These are phyloP conservation scores for Lepidurus packardi DNA, from an alignment of 1,140 invertebrate genomes.

Conservation along the genomic window DNA sequence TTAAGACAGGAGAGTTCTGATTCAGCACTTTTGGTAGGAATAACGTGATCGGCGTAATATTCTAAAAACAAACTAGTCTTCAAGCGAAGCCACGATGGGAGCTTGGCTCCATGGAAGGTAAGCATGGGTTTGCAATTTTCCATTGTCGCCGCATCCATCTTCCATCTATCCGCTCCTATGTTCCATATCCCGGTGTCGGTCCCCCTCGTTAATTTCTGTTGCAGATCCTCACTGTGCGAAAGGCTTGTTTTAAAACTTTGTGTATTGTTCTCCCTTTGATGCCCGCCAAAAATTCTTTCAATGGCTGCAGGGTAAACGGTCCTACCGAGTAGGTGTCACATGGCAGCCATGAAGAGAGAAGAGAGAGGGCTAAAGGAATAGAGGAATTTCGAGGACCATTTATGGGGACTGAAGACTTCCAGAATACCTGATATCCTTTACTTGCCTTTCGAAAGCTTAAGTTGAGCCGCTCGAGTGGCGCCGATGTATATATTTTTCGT, in stretches of 20 bases:
- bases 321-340: slow-evolving; percentile 10
- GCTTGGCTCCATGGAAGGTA: slow-evolving; percentile 6
- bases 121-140: not conserved
- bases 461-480: not conserved
- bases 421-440: not conserved
- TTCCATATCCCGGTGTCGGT: not conserved
- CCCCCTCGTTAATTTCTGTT: not conserved
- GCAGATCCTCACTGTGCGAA: not conserved
- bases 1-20: not conserved
- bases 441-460: not conserved
- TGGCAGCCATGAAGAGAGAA: not conserved
- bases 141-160: not conserved
- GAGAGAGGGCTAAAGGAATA: not conserved
- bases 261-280: not conserved
- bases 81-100: slow-evolving; percentile 3
- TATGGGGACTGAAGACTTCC: not conserved
- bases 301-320: not conserved
- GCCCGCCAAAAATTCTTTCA: not conserved
- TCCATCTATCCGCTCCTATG: not conserved
- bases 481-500: not conserved
- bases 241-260: not conserved
- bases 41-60: not conserved
- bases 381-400: not conserved
- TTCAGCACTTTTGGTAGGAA: not conserved
- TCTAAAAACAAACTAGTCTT: not conserved